Evolutionary conservation across 1,140 invertebrate genomes (phyloP), one percentile per base, ranked within the genome.

Genomic region (Neodiprion pinetum): DNA sequence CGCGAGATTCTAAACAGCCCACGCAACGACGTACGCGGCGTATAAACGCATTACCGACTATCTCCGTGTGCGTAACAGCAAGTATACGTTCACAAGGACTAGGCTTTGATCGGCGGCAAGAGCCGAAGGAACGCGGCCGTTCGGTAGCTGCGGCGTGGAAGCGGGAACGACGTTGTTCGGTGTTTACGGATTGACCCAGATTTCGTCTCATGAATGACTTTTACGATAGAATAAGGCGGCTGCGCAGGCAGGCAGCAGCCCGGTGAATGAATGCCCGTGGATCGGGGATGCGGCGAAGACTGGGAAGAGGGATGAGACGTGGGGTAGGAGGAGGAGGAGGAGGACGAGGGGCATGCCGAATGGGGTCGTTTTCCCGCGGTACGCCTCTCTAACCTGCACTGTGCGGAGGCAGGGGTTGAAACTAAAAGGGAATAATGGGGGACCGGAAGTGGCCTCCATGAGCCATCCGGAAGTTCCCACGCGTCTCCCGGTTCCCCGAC

Each of bases 171-270:
- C 28, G 28, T 40, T 40, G 28, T 40, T 40, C 28, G 28, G 28
- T 40, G 53, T 61, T 61, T 61, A 61, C 53, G 53, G 11, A 61
- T 77, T 82, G 78, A 82, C 79, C 79, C 78, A 79, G 79, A 80
- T 73, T 82, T 76, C 73, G 67, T 76, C 28, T 75, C 78, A 75
- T 77, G 79, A 81, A 80, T 80, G 80, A 80, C 79, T 78, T 80
- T 81, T 80, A 81, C 78, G 76, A 81, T 4, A 5, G 28, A 40
- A 40, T 40, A 40, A 40, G 77, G 28, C 65, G 21, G n/a, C n/a
- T 66, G n/a, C 47, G 21, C 23, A 48, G 8, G 40, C 71, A 66
- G 76, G 75, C 72, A 76, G 74, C 75, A 77, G 77, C 11, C 7
- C 11, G n/a, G 9, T 73, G 76, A 77, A 78, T 79, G 79, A 79